phyloP scores from a whole-genome alignment of 2,797 vertebrate species.

The Ficedula albicollis region DNA sequence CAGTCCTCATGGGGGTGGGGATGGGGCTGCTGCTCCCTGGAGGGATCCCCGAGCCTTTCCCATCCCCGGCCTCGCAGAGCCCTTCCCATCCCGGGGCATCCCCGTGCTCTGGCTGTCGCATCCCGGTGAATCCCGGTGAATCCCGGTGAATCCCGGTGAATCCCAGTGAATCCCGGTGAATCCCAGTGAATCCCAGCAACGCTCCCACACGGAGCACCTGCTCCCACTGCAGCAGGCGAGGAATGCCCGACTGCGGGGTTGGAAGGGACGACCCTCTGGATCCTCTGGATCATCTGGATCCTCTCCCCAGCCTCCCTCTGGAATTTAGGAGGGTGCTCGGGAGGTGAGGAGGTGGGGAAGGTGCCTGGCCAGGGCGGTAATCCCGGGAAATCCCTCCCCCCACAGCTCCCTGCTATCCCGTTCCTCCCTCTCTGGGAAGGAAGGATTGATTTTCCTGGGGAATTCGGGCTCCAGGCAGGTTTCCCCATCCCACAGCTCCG shows the following conservation, averaged over 20 bases:
- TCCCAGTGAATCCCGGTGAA: not conserved
- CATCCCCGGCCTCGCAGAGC: not conserved
- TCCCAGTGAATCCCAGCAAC: not conserved
- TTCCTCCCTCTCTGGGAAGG: not conserved
- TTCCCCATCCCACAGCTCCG: not conserved
- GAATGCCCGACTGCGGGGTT: not conserved
- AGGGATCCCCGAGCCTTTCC: too few relatives aligned
- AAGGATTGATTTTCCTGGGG: not conserved
- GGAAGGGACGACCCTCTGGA: not conserved
- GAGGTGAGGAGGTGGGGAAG: not conserved
- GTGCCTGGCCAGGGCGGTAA: not conserved
- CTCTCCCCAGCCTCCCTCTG: not conserved
- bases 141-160: fast-evolving
- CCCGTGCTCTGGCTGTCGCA: not conserved
- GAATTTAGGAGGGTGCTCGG: not conserved
- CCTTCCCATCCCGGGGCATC: not conserved
- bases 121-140: not conserved
- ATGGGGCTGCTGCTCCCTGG: too few relatives aligned
- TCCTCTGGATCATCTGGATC: not conserved
- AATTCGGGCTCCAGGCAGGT: not conserved
- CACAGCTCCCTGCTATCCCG: not conserved
- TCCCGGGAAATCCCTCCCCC: not conserved
- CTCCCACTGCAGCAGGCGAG: too few relatives aligned
- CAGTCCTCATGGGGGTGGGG: too few relatives aligned
- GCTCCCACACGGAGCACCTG: too few relatives aligned